Base-by-base conservation (phyloP, 2,888 invertebrate genomes). In the Cryptocephalus primarius region DNA sequence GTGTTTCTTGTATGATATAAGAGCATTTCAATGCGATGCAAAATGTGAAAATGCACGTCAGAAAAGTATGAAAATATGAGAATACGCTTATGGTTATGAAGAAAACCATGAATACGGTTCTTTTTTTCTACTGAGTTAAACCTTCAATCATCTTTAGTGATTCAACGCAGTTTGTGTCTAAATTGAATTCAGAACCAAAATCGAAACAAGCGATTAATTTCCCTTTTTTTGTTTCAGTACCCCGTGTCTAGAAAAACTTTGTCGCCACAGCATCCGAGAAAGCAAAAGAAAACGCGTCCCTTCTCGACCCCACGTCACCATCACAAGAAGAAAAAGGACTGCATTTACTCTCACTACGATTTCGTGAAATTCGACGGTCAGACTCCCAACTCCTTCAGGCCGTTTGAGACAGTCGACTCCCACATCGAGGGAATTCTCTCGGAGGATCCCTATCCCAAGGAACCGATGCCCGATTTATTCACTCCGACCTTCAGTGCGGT, bases 401-500 rank as follows among this genome's bases (percentile, higher is more conserved):
- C 64, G 4, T 66, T 68, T 44, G 66, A 67, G 49, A 56, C 63
- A 4, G 68, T 67, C 0, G 67, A 68, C 49, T 67, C 67, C 8
- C 67, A 68, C 47, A 66, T 67, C 33, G 62, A 64, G 47, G 63
- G 59, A 9, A 50, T 64, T 32, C 42, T 55, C 22, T 48, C 51
- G 10, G 53, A 54, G 13, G 47, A 50, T n/a, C 45, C 45, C 13
- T 44, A 42, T 11, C 41, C 43, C 10, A 57, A 54, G 32, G 50
- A 51, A 32, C 44, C 50, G 43, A 46, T 58, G 33, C 47, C 48
- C 13, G 74, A 55, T 71, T 72, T 65, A 46, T 76, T 62, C 62
- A 67, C 72, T 1, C 63, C 69, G 1, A 74, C 75, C 48, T 77
- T 76, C 40, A 75, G 77, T 64, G 77, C 78, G 51, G 78, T 78